Base-by-base conservation (phyloP, 2,888 invertebrate species). In the Hesperia comma region DNA sequence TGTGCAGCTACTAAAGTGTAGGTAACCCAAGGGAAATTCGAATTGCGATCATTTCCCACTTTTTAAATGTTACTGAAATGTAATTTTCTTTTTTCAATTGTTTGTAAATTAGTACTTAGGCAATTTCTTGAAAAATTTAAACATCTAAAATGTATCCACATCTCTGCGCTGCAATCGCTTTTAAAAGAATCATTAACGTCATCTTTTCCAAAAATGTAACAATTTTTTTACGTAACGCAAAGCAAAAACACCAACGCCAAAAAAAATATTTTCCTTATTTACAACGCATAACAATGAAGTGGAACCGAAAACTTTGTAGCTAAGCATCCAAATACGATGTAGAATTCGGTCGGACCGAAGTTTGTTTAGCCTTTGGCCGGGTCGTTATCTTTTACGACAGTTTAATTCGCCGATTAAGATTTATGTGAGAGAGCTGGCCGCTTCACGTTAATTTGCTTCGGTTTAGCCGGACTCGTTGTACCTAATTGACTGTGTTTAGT, bases 351-450 rank as follows among this genome's bases (percentile, higher is more conserved):
- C 63, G 53, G 41, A 26, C 32, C 51, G 40, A 64, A 64, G 58
- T 64, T 64, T 57, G 64, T 41, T 64, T 63, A 55, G 64, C 51
- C 10, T 61, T 51, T 58, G 19, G 14, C n/a, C 12, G 41, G 51
- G 41, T 64, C 64, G 64, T 64, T 64, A 64, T 64, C 64, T 64
- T 64, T 64, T 57, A 64, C 51, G 64, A 64, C 64, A 64, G 64
- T 64, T 64, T 64, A 64, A 64, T 64, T 64, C 64, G 51, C 64
- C 58, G 64, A 64, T 64, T 51, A 53, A 64, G 64, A 64, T 64
- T 64, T 64, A 64, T 64, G 64, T 58, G 57, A 58, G 64, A 53
- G 64, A 51, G 40, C 40, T 55, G 56, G 21, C 33, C 56, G 58
- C n/a, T 63, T 15, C 26, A 57, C 17, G 57, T 57, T 57, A 57